Percentiles rank a stretch among this genome's conserved stretches.
phyloP scores from a whole-genome alignment of 1,140 invertebrate species.

The Rhopalosiphum maidis region DNA sequence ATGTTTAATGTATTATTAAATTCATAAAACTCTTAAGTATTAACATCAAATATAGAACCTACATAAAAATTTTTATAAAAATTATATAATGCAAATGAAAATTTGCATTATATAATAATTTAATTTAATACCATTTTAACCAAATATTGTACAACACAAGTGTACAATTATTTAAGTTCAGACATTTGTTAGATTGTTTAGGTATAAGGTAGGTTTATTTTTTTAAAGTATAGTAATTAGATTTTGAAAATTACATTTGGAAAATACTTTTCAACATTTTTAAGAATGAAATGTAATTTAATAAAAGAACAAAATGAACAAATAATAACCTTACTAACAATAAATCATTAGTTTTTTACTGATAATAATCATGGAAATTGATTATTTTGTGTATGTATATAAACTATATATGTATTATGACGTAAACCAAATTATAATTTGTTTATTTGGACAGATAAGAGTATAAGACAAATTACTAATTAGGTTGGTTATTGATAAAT shows the following conservation, averaged over 20 bases:
- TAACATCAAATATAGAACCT: background rate
- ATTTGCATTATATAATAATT: background rate
- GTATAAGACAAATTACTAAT: background rate
- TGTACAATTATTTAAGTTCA: background rate
- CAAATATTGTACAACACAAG: background rate
- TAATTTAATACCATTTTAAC: background rate
- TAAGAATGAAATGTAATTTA: background rate
- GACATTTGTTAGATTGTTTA: background rate
- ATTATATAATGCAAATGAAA: too few species aligned
- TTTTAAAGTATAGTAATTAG: background rate
- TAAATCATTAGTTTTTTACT: background rate
- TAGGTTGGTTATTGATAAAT: slow-evolving; percentile 1
- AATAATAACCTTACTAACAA: background rate
- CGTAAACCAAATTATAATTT: background rate
- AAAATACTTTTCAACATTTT: background rate
- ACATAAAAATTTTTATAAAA: too few species aligned
- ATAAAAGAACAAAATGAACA: background rate
- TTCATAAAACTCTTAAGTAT: background rate
- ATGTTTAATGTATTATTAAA: background rate
- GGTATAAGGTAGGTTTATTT: background rate
- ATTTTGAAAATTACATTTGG: background rate
- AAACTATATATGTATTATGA: background rate
- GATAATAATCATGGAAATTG: background rate
- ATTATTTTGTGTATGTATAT: background rate
- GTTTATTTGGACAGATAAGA: background rate